Percentiles rank a stretch among this genome's conserved stretches.
These are phyloP conservation scores for Paraplagusia blochii DNA, from an alignment of 2,113 vertebrate genomes.

Conservation along the genomic window DNA sequence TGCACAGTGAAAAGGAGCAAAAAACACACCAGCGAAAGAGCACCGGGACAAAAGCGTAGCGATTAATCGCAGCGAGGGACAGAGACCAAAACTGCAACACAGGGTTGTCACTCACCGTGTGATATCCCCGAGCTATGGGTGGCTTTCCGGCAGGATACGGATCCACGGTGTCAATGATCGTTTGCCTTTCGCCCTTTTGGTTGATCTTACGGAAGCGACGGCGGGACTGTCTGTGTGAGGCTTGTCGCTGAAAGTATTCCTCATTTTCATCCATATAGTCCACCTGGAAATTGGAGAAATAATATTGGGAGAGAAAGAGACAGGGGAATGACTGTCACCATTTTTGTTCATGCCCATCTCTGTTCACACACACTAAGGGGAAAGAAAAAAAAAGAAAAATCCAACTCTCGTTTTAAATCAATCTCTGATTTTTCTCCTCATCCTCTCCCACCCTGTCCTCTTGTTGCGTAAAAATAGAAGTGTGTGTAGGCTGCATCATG, in stretches of 20 bases:
- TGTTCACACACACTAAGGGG: not conserved
- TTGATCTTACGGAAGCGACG: constrained; percentile 98
- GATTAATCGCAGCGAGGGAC: constrained; percentile 19
- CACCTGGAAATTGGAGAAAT: constrained; percentile 77
- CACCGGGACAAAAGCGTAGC: not conserved
- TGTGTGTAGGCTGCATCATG: constrained; percentile 52
- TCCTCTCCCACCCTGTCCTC: constrained; percentile 13
- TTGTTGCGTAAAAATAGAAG: constrained; percentile 72
- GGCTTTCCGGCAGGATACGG: constrained; percentile 92
- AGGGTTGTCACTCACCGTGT: constrained; percentile 84
- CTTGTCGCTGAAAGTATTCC: constrained; percentile 98
- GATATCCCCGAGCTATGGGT: constrained; percentile 90
- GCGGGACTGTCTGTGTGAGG: constrained; percentile 94
- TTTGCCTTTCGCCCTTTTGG: constrained; percentile 97
- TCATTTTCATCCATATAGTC: constrained; percentile 99
- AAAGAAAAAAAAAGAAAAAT: too few relatives aligned
- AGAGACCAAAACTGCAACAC: constrained; percentile 8
- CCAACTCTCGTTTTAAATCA: too few relatives aligned
- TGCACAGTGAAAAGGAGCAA: constrained; percentile 13
- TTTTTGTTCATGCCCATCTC: constrained; percentile 35
- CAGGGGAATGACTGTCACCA: constrained; percentile 48
- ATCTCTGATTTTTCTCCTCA: constrained; percentile 13
- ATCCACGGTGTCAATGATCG: constrained; percentile 98
- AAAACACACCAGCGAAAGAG: constrained; percentile 13
- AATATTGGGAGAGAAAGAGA: constrained; percentile 16